A percentile compares a stretch with the other conserved stretches of the same genome.
Conservation (phyloP, 1,140 invertebrate species). For the Panulirus ornatus region DNA sequence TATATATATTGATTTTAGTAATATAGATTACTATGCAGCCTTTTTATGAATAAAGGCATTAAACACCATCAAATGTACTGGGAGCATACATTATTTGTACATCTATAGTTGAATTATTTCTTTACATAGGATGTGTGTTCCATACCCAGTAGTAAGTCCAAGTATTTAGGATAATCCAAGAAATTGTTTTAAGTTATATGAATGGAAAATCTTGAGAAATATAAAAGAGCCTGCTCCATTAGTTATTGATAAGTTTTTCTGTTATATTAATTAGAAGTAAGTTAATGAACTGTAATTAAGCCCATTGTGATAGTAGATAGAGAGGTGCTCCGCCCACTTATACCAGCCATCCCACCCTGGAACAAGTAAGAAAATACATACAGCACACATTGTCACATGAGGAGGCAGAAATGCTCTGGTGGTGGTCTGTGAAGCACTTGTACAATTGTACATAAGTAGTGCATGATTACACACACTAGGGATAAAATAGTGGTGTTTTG, state of each 20-base stretch:
- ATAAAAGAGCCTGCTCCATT: neutral
- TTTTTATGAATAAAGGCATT: neutral
- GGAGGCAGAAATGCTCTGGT: conserved; percentile 56
- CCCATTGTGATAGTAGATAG: conserved; percentile 54
- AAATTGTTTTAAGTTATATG: neutral
- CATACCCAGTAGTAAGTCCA: neutral
- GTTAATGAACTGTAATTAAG: conserved; percentile 31
- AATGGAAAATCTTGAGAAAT: neutral
- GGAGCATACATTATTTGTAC: neutral
- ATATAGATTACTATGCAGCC: neutral
- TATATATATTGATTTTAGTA: too few relatives aligned
- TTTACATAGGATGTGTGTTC: neutral
- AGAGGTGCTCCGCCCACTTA: conserved; percentile 52
- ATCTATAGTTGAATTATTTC: neutral
- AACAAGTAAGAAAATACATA: conserved; percentile 66
- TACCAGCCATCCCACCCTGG: conserved; percentile 66
- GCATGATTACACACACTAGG: conserved; percentile 69
- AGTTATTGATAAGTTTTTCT: neutral
- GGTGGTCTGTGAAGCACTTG: conserved; percentile 66
- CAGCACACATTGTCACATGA: conserved; percentile 62
- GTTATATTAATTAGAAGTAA: neutral
- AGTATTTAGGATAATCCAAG: neutral
- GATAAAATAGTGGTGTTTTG: conserved; percentile 22
- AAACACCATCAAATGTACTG: neutral
- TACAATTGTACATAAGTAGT: conserved; percentile 65